phyloP scores from a whole-genome alignment of 2,797 vertebrate genomes.

The Gadopsis marmoratus region DNA sequence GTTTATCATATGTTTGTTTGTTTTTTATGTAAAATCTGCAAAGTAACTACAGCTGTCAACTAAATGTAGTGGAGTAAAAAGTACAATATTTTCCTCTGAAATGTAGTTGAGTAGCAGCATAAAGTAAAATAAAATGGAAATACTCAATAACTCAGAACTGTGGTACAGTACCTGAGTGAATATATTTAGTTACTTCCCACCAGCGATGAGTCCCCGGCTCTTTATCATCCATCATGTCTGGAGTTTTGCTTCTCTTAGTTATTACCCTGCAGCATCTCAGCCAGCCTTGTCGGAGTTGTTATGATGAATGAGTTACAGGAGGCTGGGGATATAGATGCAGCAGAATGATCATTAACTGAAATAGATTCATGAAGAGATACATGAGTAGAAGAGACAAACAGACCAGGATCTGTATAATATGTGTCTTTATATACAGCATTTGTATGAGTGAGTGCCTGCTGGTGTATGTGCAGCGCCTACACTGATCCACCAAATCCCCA shows the following conservation, averaged over 20 bases:
- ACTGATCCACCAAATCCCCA: constrained; percentile 57
- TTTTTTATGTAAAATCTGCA: neutral
- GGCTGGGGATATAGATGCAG: constrained; percentile 44
- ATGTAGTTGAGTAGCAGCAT: neutral
- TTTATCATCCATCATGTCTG: constrained; percentile 53
- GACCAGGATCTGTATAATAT: neutral
- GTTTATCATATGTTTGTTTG: too few relatives aligned
- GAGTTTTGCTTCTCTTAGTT: constrained; percentile 49
- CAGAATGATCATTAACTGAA: constrained; percentile 52
- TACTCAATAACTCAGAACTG: neutral
- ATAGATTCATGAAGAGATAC: constrained; percentile 34
- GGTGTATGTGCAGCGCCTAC: constrained; percentile 19
- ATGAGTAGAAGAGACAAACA: neutral
- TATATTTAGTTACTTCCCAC: neutral
- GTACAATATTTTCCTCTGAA: neutral
- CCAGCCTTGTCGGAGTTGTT: constrained; percentile 16
- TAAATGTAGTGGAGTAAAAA: neutral
- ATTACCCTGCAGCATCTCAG: constrained; percentile 45
- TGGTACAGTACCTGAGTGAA: neutral
- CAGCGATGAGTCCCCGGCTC: neutral
- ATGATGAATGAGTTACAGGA: constrained; percentile 50
- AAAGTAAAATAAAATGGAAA: neutral
- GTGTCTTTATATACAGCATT: constrained; percentile 8
- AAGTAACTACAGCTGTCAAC: neutral
- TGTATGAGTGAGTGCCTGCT: constrained; percentile 19